Conservation (phyloP, 23 tunicate species). For the Ascidia mentula region DNA sequence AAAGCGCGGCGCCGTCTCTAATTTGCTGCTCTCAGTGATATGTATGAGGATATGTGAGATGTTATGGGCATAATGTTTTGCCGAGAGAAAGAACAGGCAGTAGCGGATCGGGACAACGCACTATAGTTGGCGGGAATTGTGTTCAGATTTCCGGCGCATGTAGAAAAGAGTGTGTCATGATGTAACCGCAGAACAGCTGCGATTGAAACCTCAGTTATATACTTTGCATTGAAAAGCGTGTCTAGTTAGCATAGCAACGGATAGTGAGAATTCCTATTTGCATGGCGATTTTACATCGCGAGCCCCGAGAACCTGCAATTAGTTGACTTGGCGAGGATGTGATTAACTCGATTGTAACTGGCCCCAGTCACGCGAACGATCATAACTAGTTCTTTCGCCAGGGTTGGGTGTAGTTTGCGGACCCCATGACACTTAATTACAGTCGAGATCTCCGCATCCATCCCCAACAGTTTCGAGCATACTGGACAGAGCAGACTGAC, state of each 20-base stretch:
- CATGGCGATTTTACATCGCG: not conserved
- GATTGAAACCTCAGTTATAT: too few relatives aligned
- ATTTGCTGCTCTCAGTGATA: not conserved
- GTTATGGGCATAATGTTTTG: not conserved
- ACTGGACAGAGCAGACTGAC: not conserved
- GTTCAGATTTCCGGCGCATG: not conserved
- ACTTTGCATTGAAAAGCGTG: not conserved
- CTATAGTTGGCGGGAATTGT: not conserved
- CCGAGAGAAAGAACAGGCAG: too few relatives aligned
- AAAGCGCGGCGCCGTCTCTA: not conserved
- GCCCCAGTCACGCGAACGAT: not conserved
- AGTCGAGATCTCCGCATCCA: not conserved
- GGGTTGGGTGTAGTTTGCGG: not conserved
- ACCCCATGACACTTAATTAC: constrained; percentile 8
- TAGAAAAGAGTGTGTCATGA: not conserved
- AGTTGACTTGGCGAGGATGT: not conserved
- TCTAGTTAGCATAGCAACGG: not conserved
- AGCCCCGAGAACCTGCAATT: not conserved
- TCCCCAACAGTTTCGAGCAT: constrained; percentile 1
- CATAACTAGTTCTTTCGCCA: not conserved
- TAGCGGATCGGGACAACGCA: not conserved
- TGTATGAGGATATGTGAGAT: not conserved
- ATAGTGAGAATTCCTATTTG: not conserved
- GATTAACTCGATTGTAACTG: not conserved
- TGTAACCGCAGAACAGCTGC: not conserved